Conservation (phyloP, 2,113 vertebrate species). For the Tapirus terrestris region DNA sequence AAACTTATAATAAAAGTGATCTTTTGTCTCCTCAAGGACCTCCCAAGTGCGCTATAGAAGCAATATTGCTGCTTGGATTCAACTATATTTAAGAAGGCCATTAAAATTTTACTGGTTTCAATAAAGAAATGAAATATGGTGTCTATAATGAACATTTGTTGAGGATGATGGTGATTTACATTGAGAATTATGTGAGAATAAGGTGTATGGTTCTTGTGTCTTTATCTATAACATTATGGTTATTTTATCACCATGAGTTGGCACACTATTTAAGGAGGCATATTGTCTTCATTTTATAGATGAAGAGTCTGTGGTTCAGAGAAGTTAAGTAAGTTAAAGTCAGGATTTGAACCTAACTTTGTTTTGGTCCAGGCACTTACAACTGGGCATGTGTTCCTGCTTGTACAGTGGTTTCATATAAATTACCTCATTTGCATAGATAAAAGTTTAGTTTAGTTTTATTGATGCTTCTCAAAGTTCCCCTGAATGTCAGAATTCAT, state of each 20-base stretch:
- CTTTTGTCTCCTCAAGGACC: background rate
- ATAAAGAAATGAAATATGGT: background rate
- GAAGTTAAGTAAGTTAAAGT: background rate
- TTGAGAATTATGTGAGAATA: background rate
- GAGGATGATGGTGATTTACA: background rate
- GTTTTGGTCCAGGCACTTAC: background rate
- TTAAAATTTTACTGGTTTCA: constrained; percentile 5
- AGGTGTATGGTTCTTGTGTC: background rate
- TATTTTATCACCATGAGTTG: background rate
- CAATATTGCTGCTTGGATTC: constrained; percentile 1
- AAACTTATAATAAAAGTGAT: background rate
- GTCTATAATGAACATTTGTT: constrained; percentile 14
- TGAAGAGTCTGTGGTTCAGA: background rate
- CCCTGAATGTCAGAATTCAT: background rate
- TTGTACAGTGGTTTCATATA: background rate
- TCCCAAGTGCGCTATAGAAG: background rate
- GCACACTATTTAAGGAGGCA: background rate
- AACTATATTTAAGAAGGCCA: background rate
- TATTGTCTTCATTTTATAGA: constrained; percentile 20
- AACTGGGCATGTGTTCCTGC: background rate
- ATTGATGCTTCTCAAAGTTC: background rate
- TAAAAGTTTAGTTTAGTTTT: background rate
- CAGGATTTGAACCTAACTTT: background rate
- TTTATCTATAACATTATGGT: background rate
- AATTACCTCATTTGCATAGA: constrained; percentile 38